phyloP scores from a whole-genome alignment of 2,113 vertebrate species.

The Phasianus colchicus region DNA sequence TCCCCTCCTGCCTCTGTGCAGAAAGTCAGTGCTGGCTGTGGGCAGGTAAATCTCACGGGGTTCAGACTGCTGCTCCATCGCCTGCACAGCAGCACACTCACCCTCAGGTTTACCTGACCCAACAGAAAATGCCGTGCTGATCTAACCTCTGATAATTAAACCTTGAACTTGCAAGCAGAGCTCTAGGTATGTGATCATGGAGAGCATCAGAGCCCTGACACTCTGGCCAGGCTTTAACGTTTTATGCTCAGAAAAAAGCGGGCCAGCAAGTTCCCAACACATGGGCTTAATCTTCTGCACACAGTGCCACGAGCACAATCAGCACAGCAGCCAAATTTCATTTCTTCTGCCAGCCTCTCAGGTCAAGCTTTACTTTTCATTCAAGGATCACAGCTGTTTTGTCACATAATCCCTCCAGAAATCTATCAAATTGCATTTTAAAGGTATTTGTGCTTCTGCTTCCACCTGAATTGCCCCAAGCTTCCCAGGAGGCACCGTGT shows the following conservation, averaged over 20 bases:
- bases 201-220: not conserved
- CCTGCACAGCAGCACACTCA: not conserved
- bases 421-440: conserved; percentile 6
- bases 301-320: not conserved
- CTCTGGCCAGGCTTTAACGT: not conserved
- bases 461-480: not conserved
- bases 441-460: not conserved
- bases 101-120: not conserved
- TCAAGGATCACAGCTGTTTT: not conserved
- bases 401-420: conserved; percentile 17
- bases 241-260: not conserved
- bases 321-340: not conserved
- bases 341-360: not conserved
- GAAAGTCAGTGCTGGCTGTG: not conserved
- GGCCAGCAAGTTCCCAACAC: not conserved
- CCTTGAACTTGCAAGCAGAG: not conserved
- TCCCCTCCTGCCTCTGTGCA: not conserved
- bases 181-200: not conserved
- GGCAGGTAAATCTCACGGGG: not conserved
- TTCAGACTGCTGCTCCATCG: not conserved
- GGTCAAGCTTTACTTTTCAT: conserved; percentile 18
- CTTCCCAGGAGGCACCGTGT: not conserved
- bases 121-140: not conserved
- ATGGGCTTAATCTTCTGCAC: not conserved
- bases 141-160: not conserved